Evolutionary conservation across 2,113 vertebrate species (phyloP), one percentile per base, ranked within the genome.

Genomic region (Brienomyrus longianalis): DNA sequence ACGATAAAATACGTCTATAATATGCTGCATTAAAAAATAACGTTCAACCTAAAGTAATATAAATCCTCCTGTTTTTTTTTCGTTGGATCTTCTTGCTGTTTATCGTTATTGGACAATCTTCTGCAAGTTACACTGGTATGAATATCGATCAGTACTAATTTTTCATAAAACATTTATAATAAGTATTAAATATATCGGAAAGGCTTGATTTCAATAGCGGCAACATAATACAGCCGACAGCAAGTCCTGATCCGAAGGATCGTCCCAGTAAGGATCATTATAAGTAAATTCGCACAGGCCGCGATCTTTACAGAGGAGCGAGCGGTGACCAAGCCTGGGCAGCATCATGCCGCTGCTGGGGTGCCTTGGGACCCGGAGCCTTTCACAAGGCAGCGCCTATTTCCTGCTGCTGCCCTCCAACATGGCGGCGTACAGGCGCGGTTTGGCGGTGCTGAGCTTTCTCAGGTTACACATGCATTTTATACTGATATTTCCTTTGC

Each of bases 341-440:
- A 35, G 84, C 50, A 27, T 13, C 27, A 48, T 35, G 48, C 27
- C 10, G 23, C 13, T n/a, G 23, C 48, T 45, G 48, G 11, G 83
- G n/a, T 50, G 83, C 17, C 23, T 85, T 21, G 8, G 43, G 83
- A 50, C 21, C 43, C 83, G 86, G 70, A 74, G 52, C 47, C 8
- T n/a, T 83, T 43, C 27, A 77, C 35, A 54, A n/a, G 50, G 48
- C 47, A 48, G 90, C 70, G 84, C 85, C 80, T 62, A 89, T 54
- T 88, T 90, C 89, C 91, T 89, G 83, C 87, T 87, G 35, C 35
- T 52, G 23, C 52, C 4, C 39, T 50, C n/a, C 88, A 91, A 59
- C n/a, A 93, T 93, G 93, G 92, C 91, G 87, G 90, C 91, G 45
- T 90, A 86, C 89, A 80, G 92, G 39, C 90, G 90, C 23, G 86